Conservation (phyloP, 92 coral and sea anemone species). For the Nematostella vectensis region DNA sequence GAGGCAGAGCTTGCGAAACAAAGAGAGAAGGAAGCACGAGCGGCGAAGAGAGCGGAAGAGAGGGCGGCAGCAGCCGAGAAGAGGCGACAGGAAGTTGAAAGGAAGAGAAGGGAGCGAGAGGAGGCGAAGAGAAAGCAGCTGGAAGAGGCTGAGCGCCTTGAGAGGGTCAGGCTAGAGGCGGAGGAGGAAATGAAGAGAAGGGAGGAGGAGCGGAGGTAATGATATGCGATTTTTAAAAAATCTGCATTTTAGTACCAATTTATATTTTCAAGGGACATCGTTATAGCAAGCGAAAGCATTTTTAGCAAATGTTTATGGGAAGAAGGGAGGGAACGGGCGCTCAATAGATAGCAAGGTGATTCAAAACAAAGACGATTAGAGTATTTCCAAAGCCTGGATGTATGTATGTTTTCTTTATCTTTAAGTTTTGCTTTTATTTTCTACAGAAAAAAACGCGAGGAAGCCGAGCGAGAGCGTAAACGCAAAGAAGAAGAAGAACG, state of each 20-base stretch:
- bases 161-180: slow-evolving; percentile 55
- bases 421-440: no score
- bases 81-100: slow-evolving; percentile 88
- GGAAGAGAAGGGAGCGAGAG: slow-evolving; percentile 89
- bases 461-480: slow-evolving; percentile 59
- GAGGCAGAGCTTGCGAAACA: slow-evolving; percentile 45
- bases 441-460: slow-evolving; percentile 22
- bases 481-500: slow-evolving; percentile 67
- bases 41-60: slow-evolving; percentile 78
- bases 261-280: no score
- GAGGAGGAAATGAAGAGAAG: slow-evolving; percentile 90
- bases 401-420: no score
- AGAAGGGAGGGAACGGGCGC: no score
- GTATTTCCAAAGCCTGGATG: no score
- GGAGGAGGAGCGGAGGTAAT: slow-evolving; percentile 83
- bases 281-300: no score
- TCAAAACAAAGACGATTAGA: no score
- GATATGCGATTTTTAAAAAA: slow-evolving; percentile 2
- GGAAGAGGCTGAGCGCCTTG: slow-evolving; percentile 87
- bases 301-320: no score
- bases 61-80: slow-evolving; percentile 98
- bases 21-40: slow-evolving; percentile 69
- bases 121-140: slow-evolving; percentile 74
- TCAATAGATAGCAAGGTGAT: no score
- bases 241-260: no score